Evolutionary conservation across 2,113 vertebrate species (phyloP), one percentile per base, ranked within the genome.

Genomic region (Phodopus roborovskii): DNA sequence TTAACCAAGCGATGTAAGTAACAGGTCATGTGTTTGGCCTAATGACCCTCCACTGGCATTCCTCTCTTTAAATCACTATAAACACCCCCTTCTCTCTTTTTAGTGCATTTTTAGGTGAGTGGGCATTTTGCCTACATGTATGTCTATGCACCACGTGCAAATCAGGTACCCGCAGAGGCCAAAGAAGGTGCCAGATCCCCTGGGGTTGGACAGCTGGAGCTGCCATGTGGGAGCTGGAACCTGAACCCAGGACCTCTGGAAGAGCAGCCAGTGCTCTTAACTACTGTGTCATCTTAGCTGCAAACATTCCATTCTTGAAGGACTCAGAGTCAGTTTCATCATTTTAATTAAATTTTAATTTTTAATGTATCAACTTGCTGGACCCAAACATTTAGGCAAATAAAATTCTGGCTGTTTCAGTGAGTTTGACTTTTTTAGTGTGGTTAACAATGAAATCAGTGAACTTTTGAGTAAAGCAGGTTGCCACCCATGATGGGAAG

Each of bases 331-430:
- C 16, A 81, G 42, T n/a, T 83, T 92, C 81, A 89, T 15, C 10
- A 75, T 33, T 84, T 84, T 83, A 62, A 83, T 83, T 62, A 83
- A 83, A 83, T 66, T 66, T 66, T 86, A 66, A 85, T 48, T 85
- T 84, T 50, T 78, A 84, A 71, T 90, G 33, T 66, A 60, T 74
- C 17, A 66, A 45, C 28, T 82, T 74, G 5, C 36, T 82, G 68
- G n/a, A 24, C 30, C 66, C 58, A 94, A 90, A 73, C 85, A 86
- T 74, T 73, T 81, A 16, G 45, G 45, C 36, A 93, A 87, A 56
- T 58, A 58, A 78, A 70, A 85, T 62, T 62, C 53, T 70, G 39
- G 11, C 74, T 90, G 20, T 78, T 92, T 62, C 50, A 42, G 28
- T 78, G 16, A 84, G 62, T 7, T 19, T 58, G 17, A 15, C 13